Percentiles rank a stretch among this genome's conserved stretches.
Evolutionary conservation across 2,888 invertebrate genomes (phyloP).

Genomic region (Eumacrocentrus americanus): DNA sequence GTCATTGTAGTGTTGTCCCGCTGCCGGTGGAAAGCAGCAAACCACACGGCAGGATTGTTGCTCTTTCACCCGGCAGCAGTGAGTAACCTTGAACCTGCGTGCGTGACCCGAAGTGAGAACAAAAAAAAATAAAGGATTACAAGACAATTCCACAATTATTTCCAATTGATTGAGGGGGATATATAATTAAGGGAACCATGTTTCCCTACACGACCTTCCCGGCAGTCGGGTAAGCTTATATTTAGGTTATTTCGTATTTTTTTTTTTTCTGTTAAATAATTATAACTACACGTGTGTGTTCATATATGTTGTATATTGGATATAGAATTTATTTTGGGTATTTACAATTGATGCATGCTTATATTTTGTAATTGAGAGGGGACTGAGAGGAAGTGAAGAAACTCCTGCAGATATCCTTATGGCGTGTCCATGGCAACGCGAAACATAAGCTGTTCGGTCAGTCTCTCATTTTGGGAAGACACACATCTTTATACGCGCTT

Average conservation of each 20-base stretch:
- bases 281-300: background rate
- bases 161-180: no score
- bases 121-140: constrained; percentile 4
- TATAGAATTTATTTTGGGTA: background rate
- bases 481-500: background rate
- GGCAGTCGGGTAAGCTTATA: constrained; percentile 55
- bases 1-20: constrained; percentile 17
- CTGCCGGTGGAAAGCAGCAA: constrained; percentile 11
- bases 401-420: background rate
- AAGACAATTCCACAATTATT: no score
- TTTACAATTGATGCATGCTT: background rate
- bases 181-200: constrained; percentile 41
- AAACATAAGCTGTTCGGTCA: constrained; percentile 19
- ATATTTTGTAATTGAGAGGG: background rate
- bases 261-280: background rate
- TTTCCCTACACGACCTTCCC: constrained; percentile 60
- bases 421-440: constrained; percentile 30
- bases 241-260: background rate
- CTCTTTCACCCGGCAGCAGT: constrained; percentile 28
- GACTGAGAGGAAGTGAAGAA: background rate
- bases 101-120: constrained; percentile 16
- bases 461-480: background rate
- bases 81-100: constrained; percentile 40
- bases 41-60: constrained; percentile 10
- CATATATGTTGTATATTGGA: background rate